Conservation (phyloP, 2,888 invertebrate species). For the Thymelicus acteon region DNA sequence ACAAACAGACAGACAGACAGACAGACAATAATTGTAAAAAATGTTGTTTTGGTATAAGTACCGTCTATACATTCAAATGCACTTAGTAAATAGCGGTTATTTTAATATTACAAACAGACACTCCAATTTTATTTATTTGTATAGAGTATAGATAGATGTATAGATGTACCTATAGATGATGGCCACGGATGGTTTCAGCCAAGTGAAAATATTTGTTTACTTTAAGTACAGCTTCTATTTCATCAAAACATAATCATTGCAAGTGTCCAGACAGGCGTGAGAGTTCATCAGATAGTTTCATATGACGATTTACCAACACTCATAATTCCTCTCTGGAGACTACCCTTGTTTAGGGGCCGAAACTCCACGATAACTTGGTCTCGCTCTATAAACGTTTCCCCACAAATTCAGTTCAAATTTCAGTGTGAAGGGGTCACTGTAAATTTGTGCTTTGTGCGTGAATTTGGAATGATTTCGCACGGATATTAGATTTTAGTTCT, state of each 20-base stretch:
- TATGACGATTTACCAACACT: slow-evolving; percentile 62
- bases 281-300: slow-evolving; percentile 59
- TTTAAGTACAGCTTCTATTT: no score
- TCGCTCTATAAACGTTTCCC: neutral
- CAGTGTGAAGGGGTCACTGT: slow-evolving; percentile 12
- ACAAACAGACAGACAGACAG: no score
- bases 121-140: no score
- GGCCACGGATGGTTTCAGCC: no score
- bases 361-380: slow-evolving; percentile 17
- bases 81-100: no score
- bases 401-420: neutral
- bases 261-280: slow-evolving; percentile 54
- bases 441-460: slow-evolving; percentile 7
- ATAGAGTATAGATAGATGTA: no score
- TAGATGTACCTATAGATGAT: no score
- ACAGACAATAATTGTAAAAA: no score
- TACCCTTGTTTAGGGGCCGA: slow-evolving; percentile 32
- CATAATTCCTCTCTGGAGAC: slow-evolving; percentile 47
- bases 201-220: no score
- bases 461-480: slow-evolving; percentile 28
- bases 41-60: no score
- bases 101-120: no score
- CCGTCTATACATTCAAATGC: no score
- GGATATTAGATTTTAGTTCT: slow-evolving; percentile 34
- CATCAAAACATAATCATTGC: slow-evolving; percentile 18